Conservation (phyloP, 2,888 invertebrate genomes). For the Mesochorus sp. region DNA sequence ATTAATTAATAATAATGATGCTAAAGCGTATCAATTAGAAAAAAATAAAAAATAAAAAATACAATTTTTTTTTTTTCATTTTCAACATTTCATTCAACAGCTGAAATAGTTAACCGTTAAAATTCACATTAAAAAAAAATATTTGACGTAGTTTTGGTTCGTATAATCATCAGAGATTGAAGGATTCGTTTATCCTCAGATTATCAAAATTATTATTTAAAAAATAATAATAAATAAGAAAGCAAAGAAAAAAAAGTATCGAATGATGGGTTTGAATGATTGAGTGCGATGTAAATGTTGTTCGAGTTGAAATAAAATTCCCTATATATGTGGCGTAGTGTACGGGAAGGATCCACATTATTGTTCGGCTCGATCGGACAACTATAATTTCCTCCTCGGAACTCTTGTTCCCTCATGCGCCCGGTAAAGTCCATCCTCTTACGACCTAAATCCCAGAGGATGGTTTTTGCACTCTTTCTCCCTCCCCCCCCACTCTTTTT, state of each 20-base stretch:
- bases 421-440: constrained; percentile 47
- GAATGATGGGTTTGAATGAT: constrained; percentile 9
- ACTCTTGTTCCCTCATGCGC: constrained; percentile 6
- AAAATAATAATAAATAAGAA: not conserved
- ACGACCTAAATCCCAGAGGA: constrained; percentile 61
- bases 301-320: not conserved
- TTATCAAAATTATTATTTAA: too few species aligned
- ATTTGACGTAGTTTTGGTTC: too few species aligned
- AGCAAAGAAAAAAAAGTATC: not conserved
- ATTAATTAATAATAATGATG: too few species aligned
- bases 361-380: constrained; percentile 61
- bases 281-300: not conserved
- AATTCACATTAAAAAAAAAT: too few species aligned
- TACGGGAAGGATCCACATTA: constrained; percentile 61
- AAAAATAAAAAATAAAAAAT: too few species aligned
- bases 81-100: too few species aligned
- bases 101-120: too few species aligned
- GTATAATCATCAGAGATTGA: too few species aligned
- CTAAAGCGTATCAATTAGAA: too few species aligned
- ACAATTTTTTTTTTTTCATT: too few species aligned
- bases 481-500: not conserved
- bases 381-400: constrained; percentile 61
- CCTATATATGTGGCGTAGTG: constrained; percentile 31
- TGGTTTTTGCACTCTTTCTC: constrained; percentile 62
- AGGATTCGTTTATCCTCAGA: too few species aligned